Conservation (phyloP, 2,113 vertebrate species). For the Dicrurus megarhynchus region DNA sequence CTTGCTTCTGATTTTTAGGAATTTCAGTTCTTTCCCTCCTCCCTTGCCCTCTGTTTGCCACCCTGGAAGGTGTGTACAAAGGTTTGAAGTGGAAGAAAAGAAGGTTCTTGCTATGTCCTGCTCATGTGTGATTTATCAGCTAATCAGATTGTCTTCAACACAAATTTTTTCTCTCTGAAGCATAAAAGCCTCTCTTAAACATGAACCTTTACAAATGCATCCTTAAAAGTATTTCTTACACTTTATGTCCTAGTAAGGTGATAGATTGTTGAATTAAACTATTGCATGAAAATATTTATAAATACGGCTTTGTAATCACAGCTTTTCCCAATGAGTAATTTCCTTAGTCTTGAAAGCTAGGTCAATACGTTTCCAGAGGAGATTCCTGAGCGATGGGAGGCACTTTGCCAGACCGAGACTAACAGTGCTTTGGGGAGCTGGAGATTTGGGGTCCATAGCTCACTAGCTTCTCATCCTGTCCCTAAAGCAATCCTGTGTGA, state of each 20-base stretch:
- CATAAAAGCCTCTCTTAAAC: background rate
- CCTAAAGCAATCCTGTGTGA: background rate
- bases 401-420: fast-evolving
- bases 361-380: background rate
- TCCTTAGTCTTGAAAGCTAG: background rate
- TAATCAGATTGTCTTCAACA: background rate
- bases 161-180: background rate
- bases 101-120: background rate
- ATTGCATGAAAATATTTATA: background rate
- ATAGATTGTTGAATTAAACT: background rate
- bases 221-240: background rate
- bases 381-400: background rate
- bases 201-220: background rate
- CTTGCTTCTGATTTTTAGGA: background rate
- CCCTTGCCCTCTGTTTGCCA: background rate
- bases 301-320: background rate
- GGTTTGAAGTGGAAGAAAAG: background rate
- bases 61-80: background rate
- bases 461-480: background rate
- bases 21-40: background rate
- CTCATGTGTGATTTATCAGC: background rate
- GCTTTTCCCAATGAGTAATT: background rate
- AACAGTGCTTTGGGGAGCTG: background rate
- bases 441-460: background rate
- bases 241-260: background rate